phyloP scores from a whole-genome alignment of 2,113 vertebrate genomes.

The Salvelinus alpinus region DNA sequence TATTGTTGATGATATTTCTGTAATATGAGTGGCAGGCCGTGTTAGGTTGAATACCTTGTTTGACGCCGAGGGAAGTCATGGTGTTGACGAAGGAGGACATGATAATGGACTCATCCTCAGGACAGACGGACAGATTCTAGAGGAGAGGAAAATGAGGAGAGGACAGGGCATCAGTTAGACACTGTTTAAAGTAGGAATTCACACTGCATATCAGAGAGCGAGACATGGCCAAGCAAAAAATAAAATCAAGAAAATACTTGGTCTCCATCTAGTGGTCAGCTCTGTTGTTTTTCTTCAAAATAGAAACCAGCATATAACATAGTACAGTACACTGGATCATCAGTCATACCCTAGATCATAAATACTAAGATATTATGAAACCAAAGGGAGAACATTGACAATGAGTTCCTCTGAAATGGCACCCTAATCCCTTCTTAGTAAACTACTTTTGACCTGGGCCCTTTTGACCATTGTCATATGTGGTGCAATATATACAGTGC shows the following conservation, averaged over 20 bases:
- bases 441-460: too few relatives aligned
- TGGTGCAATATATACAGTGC: too few relatives aligned
- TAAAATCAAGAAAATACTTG: background rate
- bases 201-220: background rate
- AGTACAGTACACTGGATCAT: too few relatives aligned
- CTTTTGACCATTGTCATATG: too few relatives aligned
- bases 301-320: background rate
- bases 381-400: too few relatives aligned
- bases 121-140: conserved; percentile 97
- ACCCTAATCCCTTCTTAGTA: too few relatives aligned
- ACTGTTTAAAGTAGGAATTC: background rate
- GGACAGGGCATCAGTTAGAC: background rate
- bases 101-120: conserved; percentile 98
- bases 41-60: conserved; percentile 83
- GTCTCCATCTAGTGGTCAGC: conserved; percentile 50
- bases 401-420: too few relatives aligned
- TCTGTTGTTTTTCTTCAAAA: conserved; percentile 43
- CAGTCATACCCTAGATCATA: too few relatives aligned
- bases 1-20: too few relatives aligned
- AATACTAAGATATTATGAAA: too few relatives aligned
- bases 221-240: background rate
- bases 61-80: conserved; percentile 97
- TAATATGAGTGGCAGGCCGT: background rate
- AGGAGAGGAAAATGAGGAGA: background rate
- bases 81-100: conserved; percentile 99